Conservation (phyloP, 1,140 invertebrate species). For the Ephestia elutella region DNA sequence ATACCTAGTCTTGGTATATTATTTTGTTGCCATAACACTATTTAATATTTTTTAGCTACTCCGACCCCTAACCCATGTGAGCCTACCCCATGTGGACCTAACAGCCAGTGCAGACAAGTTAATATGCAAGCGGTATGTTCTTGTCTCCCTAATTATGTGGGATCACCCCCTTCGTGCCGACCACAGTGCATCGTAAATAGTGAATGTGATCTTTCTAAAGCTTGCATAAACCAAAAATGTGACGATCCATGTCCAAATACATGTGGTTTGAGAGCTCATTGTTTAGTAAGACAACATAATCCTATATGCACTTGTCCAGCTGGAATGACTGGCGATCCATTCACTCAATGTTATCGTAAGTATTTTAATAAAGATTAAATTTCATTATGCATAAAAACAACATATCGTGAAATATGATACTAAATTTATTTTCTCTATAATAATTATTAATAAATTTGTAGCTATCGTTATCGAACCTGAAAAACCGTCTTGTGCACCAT, state of each 20-base stretch:
- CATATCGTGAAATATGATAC: no score
- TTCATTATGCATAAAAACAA: no score
- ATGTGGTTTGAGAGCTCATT: conserved; percentile 83
- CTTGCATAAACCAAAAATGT: conserved; percentile 87
- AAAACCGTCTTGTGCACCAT: conserved; percentile 81
- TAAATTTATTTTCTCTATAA: no score
- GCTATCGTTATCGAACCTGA: not conserved
- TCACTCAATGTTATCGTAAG: conserved; percentile 73
- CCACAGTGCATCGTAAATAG: conserved; percentile 85
- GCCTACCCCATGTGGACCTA: conserved; percentile 85
- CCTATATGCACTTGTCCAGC: conserved; percentile 82
- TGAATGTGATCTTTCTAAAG: conserved; percentile 81
- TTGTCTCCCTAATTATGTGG: conserved; percentile 81
- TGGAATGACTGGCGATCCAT: conserved; percentile 85
- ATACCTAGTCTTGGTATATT: no score
- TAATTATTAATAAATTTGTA: not conserved
- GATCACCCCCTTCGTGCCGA: conserved; percentile 82
- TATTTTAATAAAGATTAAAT: conserved; percentile 16
- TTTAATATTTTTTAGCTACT: conserved; percentile 54
- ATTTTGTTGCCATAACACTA: not conserved
- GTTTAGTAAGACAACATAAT: conserved; percentile 80
- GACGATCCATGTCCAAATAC: conserved; percentile 85
- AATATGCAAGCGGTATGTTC: conserved; percentile 84
- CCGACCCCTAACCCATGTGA: conserved; percentile 80
- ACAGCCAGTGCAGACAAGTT: conserved; percentile 83